Percentiles rank a stretch among this genome's conserved stretches.
Evolutionary conservation across 1,140 invertebrate species (phyloP).

Genomic region (Diorhabda elongata): DNA sequence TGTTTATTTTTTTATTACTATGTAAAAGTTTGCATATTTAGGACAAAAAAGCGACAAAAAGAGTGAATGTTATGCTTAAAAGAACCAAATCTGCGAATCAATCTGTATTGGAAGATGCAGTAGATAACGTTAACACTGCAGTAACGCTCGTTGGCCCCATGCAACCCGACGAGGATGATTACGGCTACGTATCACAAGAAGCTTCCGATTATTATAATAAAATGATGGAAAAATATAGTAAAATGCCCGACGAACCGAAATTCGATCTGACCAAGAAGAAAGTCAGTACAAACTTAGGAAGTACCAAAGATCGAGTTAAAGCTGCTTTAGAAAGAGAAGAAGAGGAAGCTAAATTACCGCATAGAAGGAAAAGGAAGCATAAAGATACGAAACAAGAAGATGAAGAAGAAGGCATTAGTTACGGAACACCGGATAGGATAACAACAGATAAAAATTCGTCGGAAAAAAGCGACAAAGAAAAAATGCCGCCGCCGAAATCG

Average conservation of each 20-base stretch:
- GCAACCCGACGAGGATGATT: conserved; percentile 87
- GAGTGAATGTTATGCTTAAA: conserved; percentile 63
- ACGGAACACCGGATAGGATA: conserved; percentile 27
- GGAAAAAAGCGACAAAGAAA: not conserved
- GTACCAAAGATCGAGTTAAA: conserved; percentile 67
- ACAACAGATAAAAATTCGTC: not conserved
- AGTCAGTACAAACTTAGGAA: conserved; percentile 54
- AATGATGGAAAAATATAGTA: conserved; percentile 78
- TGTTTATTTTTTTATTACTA: too few species aligned
- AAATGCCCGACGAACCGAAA: conserved; percentile 62
- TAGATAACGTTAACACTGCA: conserved; percentile 71
- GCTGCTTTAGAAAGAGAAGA: conserved; percentile 68
- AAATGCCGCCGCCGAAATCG: conserved; percentile 47
- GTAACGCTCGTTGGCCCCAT: conserved; percentile 65
- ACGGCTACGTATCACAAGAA: conserved; percentile 80
- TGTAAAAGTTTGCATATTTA: conserved; percentile 16
- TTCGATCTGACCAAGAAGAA: conserved; percentile 48
- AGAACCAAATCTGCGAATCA: conserved; percentile 86
- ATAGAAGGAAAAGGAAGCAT: conserved; percentile 61
- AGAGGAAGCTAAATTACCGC: conserved; percentile 65
- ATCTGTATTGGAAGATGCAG: conserved; percentile 75
- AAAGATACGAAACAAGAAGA: conserved; percentile 37
- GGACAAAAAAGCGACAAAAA: conserved; percentile 55
- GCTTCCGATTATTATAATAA: conserved; percentile 76
- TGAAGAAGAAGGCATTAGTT: conserved; percentile 35